Evolutionary conservation across 1,140 invertebrate species (phyloP).

Genomic region (Drosophila sechellia): DNA sequence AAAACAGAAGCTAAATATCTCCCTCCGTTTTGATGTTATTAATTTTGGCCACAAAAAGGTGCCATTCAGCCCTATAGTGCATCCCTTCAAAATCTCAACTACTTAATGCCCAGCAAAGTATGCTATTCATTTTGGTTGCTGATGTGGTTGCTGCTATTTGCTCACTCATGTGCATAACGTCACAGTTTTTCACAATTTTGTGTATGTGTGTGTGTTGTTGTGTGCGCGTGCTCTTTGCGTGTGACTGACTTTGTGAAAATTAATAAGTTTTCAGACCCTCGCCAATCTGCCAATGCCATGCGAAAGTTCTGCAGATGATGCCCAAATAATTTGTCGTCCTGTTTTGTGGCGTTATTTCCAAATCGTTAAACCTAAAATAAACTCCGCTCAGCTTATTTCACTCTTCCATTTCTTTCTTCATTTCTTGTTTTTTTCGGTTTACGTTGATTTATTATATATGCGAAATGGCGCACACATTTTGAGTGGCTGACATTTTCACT

Average conservation of each 20-base stretch:
- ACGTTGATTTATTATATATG: constrained; percentile 71
- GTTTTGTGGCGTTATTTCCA: constrained; percentile 71
- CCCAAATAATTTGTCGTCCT: constrained; percentile 80
- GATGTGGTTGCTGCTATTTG: constrained; percentile 38
- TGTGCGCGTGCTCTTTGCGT: constrained; percentile 29
- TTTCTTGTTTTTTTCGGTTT: constrained; percentile 39
- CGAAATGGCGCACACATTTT: constrained; percentile 51
- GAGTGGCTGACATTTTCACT: constrained; percentile 76
- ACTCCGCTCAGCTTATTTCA: constrained; percentile 28
- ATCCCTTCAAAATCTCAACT: constrained; percentile 1
- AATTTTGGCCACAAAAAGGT: no score
- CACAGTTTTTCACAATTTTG: constrained; percentile 42
- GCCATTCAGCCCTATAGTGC: no score
- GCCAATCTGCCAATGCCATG: constrained; percentile 11
- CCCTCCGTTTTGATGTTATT: no score
- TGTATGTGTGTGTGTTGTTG: background rate
- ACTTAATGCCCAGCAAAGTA: constrained; percentile 41
- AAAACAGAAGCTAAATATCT: no score
- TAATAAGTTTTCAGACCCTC: constrained; percentile 67
- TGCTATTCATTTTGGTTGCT: constrained; percentile 56
- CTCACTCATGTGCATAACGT: constrained; percentile 73
- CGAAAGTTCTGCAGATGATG: constrained; percentile 72
- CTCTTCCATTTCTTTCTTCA: constrained; percentile 24
- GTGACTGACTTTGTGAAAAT: constrained; percentile 73
- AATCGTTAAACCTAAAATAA: constrained; percentile 78